Conservation (phyloP, 2,888 invertebrate species). For the Seira ritae region DNA sequence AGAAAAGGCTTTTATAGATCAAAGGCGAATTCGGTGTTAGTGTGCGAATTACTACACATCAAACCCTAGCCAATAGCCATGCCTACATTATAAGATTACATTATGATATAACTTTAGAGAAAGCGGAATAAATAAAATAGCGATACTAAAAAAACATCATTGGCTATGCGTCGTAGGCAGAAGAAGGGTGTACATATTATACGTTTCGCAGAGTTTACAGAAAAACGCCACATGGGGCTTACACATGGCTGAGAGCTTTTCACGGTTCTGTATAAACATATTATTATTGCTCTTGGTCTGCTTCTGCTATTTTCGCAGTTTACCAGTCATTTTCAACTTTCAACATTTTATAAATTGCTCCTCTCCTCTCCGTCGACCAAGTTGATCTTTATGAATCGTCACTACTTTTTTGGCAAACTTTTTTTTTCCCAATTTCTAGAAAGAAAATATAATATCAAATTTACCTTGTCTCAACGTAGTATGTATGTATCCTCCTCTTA, state of each 20-base stretch:
- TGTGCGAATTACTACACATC: no score
- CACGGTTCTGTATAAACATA: constrained; percentile 24
- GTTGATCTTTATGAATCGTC: background rate
- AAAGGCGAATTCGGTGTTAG: no score
- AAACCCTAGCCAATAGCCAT: no score
- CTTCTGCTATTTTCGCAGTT: background rate
- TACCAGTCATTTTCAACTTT: background rate
- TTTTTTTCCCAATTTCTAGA: background rate
- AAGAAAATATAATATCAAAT: background rate
- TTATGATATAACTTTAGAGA: no score
- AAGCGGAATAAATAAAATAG: no score
- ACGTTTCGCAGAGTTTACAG: background rate
- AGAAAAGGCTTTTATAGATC: no score
- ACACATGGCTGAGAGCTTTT: constrained; percentile 42
- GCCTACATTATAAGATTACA: no score
- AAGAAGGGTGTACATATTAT: background rate
- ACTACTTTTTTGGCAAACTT: background rate
- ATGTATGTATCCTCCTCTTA: no score
- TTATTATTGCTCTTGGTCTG: constrained; percentile 22
- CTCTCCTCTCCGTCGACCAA: background rate
- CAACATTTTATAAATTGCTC: constrained; percentile 3
- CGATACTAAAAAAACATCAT: no score
- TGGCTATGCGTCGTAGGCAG: no score
- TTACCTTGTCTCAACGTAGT: no score
- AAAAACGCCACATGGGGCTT: constrained; percentile 57